These are phyloP conservation scores for Brachionus plicatilis DNA, from an alignment of 1,140 invertebrate genomes.

Conservation along the genomic window DNA sequence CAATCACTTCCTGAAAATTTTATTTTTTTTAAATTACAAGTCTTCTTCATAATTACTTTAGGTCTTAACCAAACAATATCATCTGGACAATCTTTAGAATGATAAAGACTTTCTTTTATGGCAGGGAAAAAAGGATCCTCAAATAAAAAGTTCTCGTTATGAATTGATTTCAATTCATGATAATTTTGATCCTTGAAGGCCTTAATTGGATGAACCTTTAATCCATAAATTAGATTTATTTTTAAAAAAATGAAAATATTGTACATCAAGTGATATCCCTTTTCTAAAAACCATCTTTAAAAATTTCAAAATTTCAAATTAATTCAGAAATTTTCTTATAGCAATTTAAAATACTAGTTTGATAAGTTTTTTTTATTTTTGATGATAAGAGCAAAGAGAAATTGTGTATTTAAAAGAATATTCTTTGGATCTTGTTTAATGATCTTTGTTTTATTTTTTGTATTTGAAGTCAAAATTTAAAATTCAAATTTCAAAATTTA, in stretches of 20 bases:
- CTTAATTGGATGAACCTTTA: neutral
- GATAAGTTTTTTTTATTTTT: neutral
- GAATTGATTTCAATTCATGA: slow-evolving; percentile 44
- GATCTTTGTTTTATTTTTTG: neutral
- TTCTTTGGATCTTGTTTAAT: neutral
- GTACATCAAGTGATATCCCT: neutral
- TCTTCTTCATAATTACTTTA: neutral
- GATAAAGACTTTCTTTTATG: slow-evolving; percentile 59
- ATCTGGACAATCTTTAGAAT: neutral
- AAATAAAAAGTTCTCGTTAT: slow-evolving; percentile 60
- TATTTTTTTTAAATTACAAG: neutral
- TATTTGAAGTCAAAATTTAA: neutral
- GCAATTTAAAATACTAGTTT: neutral
- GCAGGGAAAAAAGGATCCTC: slow-evolving; percentile 67
- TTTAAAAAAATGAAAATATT: neutral
- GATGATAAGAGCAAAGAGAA: neutral
- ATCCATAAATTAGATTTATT: neutral
- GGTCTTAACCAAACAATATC: slow-evolving; percentile 30
- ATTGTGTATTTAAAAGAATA: neutral
- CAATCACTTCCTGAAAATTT: slow-evolving; percentile 44
- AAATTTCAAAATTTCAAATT: neutral
- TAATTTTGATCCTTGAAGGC: slow-evolving; percentile 42
- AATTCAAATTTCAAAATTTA: neutral
- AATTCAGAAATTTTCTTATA: neutral
- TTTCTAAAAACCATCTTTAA: neutral